Conservation (phyloP, 2,797 vertebrate species). For the Odontamblyopus rebecca region DNA sequence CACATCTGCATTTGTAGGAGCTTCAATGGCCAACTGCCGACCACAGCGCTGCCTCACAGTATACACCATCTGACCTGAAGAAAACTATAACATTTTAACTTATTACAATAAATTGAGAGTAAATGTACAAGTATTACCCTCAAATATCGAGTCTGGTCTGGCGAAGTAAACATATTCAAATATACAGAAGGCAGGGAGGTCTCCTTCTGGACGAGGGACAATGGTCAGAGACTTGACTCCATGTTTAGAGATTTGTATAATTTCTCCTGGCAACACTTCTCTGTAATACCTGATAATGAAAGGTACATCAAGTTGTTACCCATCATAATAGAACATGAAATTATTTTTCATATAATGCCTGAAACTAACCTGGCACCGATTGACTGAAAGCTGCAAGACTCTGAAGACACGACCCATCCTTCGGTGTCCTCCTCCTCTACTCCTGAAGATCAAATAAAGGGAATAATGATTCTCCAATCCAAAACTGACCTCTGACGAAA, state of each 20-base stretch:
- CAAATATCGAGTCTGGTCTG: slow-evolving; percentile 97
- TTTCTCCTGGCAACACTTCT: slow-evolving; percentile 95
- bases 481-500: slow-evolving; percentile 28
- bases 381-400: slow-evolving; percentile 98
- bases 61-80: slow-evolving; percentile 97
- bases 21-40: slow-evolving; percentile 92
- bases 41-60: slow-evolving; percentile 94
- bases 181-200: slow-evolving; percentile 93
- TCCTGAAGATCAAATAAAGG: slow-evolving; percentile 62
- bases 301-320: not conserved
- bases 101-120: not conserved
- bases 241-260: slow-evolving; percentile 91
- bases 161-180: slow-evolving; percentile 99
- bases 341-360: not conserved
- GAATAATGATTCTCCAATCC: slow-evolving; percentile 30
- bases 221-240: slow-evolving; percentile 86
- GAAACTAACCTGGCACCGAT: slow-evolving; percentile 91
- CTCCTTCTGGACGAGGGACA: slow-evolving; percentile 85
- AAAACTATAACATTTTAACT: not conserved
- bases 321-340: slow-evolving; percentile 1
- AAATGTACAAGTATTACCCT: slow-evolving; percentile 59
- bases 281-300: slow-evolving; percentile 86
- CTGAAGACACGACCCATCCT: slow-evolving; percentile 98
- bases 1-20: slow-evolving; percentile 92
- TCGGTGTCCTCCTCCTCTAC: slow-evolving; percentile 87